phyloP scores from a whole-genome alignment of 1,140 invertebrate genomes.

The Drosophila parvula region DNA sequence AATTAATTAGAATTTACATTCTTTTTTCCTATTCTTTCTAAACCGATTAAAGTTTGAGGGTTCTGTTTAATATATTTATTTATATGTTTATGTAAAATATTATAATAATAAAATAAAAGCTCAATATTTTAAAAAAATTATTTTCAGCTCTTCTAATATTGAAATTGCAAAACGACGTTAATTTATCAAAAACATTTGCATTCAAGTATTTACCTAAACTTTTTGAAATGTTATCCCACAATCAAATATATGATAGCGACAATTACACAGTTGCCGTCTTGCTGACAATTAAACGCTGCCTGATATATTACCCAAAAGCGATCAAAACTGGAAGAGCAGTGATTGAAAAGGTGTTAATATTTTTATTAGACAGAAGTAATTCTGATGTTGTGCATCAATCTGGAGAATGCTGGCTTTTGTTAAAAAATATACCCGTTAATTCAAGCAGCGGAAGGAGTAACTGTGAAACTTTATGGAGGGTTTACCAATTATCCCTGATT shows the following conservation, averaged over 20 bases:
- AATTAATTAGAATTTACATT: too few relatives aligned
- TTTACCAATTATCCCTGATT: constrained; percentile 43
- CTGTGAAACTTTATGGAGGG: constrained; percentile 33
- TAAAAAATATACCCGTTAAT: constrained; percentile 44
- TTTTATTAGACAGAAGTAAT: constrained; percentile 34
- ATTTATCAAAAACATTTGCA: constrained; percentile 46
- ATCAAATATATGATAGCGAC: background rate
- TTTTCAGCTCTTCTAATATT: constrained; percentile 41
- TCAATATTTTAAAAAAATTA: background rate
- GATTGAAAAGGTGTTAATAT: constrained; percentile 23
- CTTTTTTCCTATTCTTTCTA: too few relatives aligned
- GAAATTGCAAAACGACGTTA: constrained; percentile 29
- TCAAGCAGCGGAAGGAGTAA: background rate
- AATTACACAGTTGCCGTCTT: constrained; percentile 20
- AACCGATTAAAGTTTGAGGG: too few relatives aligned
- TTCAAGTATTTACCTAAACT: constrained; percentile 32
- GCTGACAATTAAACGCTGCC: constrained; percentile 35
- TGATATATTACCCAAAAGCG: constrained; percentile 51
- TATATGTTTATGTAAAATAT: background rate
- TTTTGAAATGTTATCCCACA: constrained; percentile 19
- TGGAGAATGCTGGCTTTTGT: constrained; percentile 50
- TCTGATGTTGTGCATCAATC: constrained; percentile 42
- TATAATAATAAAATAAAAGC: background rate
- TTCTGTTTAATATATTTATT: too few relatives aligned
- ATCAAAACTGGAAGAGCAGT: constrained; percentile 26